Base-by-base conservation (phyloP, 1,140 invertebrate species). In the Drosophila sp. region DNA sequence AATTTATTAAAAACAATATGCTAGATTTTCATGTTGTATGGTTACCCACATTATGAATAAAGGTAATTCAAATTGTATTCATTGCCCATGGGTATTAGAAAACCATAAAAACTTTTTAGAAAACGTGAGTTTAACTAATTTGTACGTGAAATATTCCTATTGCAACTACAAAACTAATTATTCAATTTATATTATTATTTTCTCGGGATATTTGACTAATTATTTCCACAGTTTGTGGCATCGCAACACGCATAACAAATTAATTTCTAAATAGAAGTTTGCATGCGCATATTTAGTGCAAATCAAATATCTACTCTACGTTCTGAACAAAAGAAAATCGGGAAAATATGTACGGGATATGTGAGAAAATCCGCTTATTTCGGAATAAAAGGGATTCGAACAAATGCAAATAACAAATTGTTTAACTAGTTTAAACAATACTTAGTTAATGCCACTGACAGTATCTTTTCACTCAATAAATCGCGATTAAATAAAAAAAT, bases 291-390 rank as follows among this genome's bases (percentile, higher is more conserved):
- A 27, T 56, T 65, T 46, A 56, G 29, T 46, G 51, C 3, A 34
- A 45, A 65, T 45, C 62, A 40, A 59, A 67, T 59, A 43, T 45
- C 13, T 32, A 7, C n/a, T 27, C 14, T 13, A 3, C 8, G 14
- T 34, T 2, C 11, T 9, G 9, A 34, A 48, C 27, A 38, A 41
- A 56, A 56, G 34, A 40, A 56, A 7, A 40, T 36, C 9, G 1
- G 32, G 11, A 38, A 54, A 38, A 54, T 36, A 18, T 21, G 9
- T 21, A 38, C 7, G 48, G 9, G 4, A 18, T 43, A 7, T 43
- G 54, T 18, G 53, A 56, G 7, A 56, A 18, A 78, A 78, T 78
- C 76, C 62, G 76, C 76, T 79, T 79, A 79, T 79, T 58, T 57
- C 16, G 13, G 7, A 43, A 18, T 13, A 16, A 48, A 64, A 75